phyloP scores from a whole-genome alignment of 2,797 vertebrate species.

The Myripristis murdjan region DNA sequence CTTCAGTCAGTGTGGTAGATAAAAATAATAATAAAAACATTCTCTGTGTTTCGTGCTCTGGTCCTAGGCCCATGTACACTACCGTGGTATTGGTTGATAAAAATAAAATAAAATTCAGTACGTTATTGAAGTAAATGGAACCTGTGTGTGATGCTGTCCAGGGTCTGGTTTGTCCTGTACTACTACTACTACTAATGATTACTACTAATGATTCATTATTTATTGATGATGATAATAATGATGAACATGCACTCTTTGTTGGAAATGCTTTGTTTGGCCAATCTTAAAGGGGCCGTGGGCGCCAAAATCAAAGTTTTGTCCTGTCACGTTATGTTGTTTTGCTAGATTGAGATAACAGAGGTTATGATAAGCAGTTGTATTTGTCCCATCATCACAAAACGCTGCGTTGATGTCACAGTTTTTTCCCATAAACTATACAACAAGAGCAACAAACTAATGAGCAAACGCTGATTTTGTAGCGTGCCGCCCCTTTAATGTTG shows the following conservation, averaged over 20 bases:
- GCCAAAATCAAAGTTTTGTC: slow-evolving; percentile 50
- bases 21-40: slow-evolving; percentile 70
- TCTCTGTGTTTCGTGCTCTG: slow-evolving; percentile 79
- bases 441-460: slow-evolving; percentile 30
- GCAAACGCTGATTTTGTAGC: slow-evolving; percentile 57
- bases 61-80: slow-evolving; percentile 67
- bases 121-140: slow-evolving; percentile 83
- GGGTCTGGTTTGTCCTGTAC: slow-evolving; percentile 84
- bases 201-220: slow-evolving; percentile 64
- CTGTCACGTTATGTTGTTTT: slow-evolving; percentile 52
- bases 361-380: slow-evolving; percentile 48
- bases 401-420: slow-evolving; percentile 71
- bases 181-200: slow-evolving; percentile 63
- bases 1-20: slow-evolving; percentile 81
- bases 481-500: slow-evolving; percentile 60
- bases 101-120: slow-evolving; percentile 76
- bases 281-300: slow-evolving; percentile 51
- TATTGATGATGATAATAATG: slow-evolving; percentile 25
- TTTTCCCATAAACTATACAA: slow-evolving; percentile 22
- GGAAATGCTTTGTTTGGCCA: slow-evolving; percentile 71
- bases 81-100: slow-evolving; percentile 82
- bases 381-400: slow-evolving; percentile 48
- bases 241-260: slow-evolving; percentile 73
- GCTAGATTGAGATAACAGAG: slow-evolving; percentile 50
- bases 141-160: slow-evolving; percentile 83